Conservation (phyloP, 1,140 invertebrate genomes). For the Panagrolaimus sp. region DNA sequence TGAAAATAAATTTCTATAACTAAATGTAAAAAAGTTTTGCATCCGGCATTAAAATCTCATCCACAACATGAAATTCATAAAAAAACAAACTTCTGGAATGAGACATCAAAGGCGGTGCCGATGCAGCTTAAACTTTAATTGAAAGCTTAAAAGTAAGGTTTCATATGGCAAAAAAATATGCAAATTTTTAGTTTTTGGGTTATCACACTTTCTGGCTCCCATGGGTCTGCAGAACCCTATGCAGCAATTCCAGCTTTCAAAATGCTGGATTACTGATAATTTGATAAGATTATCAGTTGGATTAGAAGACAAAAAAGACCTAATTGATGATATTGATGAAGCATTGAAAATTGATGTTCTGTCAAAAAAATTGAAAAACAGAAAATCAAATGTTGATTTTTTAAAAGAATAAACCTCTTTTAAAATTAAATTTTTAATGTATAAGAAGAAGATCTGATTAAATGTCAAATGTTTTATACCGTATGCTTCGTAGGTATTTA, state of each 20-base stretch:
- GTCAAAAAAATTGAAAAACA: no score
- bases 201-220: constrained; percentile 62
- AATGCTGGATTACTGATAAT: constrained; percentile 73
- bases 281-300: constrained; percentile 85
- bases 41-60: constrained; percentile 80
- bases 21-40: constrained; percentile 73
- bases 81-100: constrained; percentile 77
- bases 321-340: constrained; percentile 77
- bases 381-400: no score
- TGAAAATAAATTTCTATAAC: no score
- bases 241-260: constrained; percentile 62
- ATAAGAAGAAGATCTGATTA: no score
- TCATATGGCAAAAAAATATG: no score
- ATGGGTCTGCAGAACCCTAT: constrained; percentile 63
- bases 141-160: no score
- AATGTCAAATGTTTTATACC: no score
- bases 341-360: constrained; percentile 63
- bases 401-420: no score
- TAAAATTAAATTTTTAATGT: no score
- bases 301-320: constrained; percentile 77
- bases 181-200: constrained; percentile 52
- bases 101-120: constrained; percentile 74
- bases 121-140: constrained; percentile 75
- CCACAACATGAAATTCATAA: constrained; percentile 78
- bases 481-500: no score